Conservation (phyloP, 2,888 invertebrate species). For the Corythucha ciliata region DNA sequence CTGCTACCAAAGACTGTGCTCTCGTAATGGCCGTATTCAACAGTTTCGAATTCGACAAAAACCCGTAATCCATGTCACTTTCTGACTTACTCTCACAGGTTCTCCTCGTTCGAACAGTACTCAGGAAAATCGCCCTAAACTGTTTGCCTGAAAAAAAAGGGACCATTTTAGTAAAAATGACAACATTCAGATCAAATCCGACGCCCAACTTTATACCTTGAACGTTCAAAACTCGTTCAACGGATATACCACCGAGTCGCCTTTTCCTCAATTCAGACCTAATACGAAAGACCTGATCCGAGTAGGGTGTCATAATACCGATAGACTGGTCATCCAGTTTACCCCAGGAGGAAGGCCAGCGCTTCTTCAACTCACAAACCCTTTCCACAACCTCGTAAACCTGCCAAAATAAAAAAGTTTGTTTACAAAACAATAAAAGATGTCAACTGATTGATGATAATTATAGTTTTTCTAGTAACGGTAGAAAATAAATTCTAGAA, state of each 20-base stretch:
- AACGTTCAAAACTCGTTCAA: slow-evolving; percentile 72
- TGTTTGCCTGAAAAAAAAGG: slow-evolving; percentile 53
- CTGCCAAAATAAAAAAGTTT: slow-evolving; percentile 37
- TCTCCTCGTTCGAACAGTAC: slow-evolving; percentile 64
- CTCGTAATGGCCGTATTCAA: slow-evolving; percentile 74
- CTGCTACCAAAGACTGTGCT: slow-evolving; percentile 71
- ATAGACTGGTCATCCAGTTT: slow-evolving; percentile 65
- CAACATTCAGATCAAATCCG: not conserved
- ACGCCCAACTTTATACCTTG: slow-evolving; percentile 48
- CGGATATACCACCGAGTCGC: slow-evolving; percentile 63
- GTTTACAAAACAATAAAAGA: too few relatives aligned
- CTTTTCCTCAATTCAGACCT: slow-evolving; percentile 64
- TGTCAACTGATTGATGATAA: too few relatives aligned
- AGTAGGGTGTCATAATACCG: slow-evolving; percentile 76
- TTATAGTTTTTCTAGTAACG: too few relatives aligned
- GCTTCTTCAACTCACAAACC: slow-evolving; percentile 58
- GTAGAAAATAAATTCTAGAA: too few relatives aligned
- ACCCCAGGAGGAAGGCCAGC: slow-evolving; percentile 69
- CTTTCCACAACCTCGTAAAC: slow-evolving; percentile 68
- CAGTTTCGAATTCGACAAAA: slow-evolving; percentile 69
- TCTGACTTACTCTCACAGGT: slow-evolving; percentile 49
- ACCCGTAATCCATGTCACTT: slow-evolving; percentile 64
- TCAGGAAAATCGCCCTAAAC: slow-evolving; percentile 70
- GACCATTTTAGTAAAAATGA: not conserved
- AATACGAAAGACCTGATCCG: slow-evolving; percentile 68